Evolutionary conservation across 2,888 invertebrate species (phyloP).

Genomic region (Alentia gelatinosa): DNA sequence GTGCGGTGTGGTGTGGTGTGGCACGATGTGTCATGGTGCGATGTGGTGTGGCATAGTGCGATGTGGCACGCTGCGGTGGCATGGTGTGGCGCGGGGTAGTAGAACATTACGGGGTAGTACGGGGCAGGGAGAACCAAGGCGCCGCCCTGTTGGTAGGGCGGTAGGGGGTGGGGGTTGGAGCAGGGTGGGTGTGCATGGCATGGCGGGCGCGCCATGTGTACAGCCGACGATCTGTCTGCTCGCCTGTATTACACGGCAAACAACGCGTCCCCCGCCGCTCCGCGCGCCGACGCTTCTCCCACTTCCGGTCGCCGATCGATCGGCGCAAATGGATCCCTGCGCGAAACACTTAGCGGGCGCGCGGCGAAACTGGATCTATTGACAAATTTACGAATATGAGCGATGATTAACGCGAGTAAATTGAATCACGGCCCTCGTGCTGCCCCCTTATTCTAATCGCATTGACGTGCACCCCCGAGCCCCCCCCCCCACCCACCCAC

Average conservation of each 20-base stretch:
- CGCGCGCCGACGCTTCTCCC: not conserved
- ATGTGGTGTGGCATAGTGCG: no score
- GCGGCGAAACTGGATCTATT: constrained; percentile 33
- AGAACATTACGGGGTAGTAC: no score
- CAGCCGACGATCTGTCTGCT: not conserved
- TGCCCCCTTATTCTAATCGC: constrained; percentile 6
- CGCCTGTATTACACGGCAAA: constrained; percentile 10
- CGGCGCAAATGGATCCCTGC: not conserved
- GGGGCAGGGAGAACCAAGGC: no score
- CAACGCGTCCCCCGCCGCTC: not conserved
- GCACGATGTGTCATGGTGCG: no score
- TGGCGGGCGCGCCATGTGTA: not conserved
- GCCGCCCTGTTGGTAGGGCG: no score
- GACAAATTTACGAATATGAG: constrained; percentile 45
- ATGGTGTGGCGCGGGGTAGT: no score
- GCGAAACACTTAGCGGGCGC: constrained; percentile 26
- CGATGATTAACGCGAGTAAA: constrained; percentile 42
- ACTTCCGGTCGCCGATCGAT: not conserved
- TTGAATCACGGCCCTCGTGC: constrained; percentile 7
- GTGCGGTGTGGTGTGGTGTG: no score
- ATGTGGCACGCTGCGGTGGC: no score
- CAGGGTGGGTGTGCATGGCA: not conserved
- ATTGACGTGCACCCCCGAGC: not conserved
- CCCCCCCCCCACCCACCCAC: not conserved
- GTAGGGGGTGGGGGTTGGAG: not conserved